phyloP scores from a whole-genome alignment of 2,113 vertebrate species.

The Galeopterus variegatus region DNA sequence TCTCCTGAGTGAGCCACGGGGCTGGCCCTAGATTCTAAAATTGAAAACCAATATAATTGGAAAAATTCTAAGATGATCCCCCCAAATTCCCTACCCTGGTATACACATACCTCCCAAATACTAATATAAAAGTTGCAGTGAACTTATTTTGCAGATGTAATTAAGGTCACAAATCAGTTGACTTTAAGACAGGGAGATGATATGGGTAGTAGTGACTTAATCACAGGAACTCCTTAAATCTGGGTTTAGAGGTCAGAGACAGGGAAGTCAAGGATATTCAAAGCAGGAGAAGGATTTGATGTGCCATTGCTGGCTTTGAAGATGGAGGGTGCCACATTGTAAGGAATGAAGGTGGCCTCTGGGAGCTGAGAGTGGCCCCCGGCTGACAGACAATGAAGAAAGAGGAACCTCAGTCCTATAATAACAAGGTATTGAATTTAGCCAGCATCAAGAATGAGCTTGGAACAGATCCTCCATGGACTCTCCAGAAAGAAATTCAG shows the following conservation, averaged over 20 bases:
- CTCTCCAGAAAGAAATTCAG: neutral
- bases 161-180: neutral
- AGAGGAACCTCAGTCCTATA: neutral
- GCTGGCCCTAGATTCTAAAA: neutral
- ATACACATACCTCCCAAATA: neutral
- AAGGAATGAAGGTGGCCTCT: neutral
- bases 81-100: neutral
- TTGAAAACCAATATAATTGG: neutral
- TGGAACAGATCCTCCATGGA: neutral
- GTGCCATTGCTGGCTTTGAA: neutral
- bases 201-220: neutral
- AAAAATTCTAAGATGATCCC: neutral
- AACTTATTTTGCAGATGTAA: neutral
- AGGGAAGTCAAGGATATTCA: neutral
- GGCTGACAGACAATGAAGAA: neutral
- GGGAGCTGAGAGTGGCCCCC: neutral
- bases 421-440: neutral
- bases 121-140: neutral
- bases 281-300: neutral
- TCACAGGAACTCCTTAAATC: neutral
- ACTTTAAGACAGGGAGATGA: neutral
- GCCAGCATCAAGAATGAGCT: neutral
- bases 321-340: neutral
- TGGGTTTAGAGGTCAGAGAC: neutral
- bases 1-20: too few relatives aligned